A percentile compares a stretch with the other conserved stretches of the same genome.
phyloP scores from a whole-genome alignment of 2,113 vertebrate species.

The Nanorana parkeri region DNA sequence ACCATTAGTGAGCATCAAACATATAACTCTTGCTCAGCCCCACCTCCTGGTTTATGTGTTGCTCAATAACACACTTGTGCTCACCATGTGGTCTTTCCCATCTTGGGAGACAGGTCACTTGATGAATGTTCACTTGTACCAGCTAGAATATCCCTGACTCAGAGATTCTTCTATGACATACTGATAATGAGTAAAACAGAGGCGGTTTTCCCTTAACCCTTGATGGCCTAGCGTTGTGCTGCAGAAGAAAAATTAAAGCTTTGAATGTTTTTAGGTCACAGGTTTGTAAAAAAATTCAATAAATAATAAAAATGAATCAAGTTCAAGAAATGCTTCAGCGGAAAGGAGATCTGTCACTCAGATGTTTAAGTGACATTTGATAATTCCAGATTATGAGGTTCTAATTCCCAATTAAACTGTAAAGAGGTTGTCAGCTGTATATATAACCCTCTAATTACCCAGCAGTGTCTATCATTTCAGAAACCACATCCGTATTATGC shows the following conservation, averaged over 20 bases:
- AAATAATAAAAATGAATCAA: too few relatives aligned
- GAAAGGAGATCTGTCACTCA: not conserved
- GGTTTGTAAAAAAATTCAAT: not conserved
- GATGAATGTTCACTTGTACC: slow-evolving; percentile 19
- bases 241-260: not conserved
- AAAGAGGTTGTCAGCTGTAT: not conserved
- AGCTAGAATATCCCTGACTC: slow-evolving; percentile 37
- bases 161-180: not conserved
- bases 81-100: not conserved
- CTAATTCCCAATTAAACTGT: slow-evolving; percentile 1
- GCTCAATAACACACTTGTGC: not conserved
- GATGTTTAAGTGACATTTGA: slow-evolving; percentile 4
- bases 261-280: not conserved
- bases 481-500: too few relatives aligned
- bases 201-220: not conserved
- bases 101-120: not conserved
- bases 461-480: not conserved
- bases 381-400: not conserved
- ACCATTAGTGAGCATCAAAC: too few relatives aligned
- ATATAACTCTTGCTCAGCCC: too few relatives aligned
- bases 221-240: not conserved
- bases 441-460: not conserved
- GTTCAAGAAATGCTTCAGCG: not conserved
- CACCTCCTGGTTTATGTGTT: not conserved
- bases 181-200: slow-evolving; percentile 36